Evolutionary conservation across 2,113 vertebrate genomes (phyloP).

Genomic region (Connochaetes taurinus): DNA sequence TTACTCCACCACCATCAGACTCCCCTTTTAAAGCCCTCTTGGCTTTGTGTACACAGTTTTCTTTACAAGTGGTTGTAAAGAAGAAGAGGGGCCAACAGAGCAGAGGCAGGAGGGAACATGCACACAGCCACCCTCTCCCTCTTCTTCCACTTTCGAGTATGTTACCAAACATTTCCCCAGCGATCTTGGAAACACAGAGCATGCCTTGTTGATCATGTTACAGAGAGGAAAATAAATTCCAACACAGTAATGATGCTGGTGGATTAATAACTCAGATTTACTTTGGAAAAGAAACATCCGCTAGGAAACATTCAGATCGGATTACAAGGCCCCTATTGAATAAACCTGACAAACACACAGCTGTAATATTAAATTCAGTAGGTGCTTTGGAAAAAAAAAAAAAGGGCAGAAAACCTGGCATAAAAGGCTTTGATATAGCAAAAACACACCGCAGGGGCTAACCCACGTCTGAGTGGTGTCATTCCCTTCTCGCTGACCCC

Average conservation of each 20-base stretch:
- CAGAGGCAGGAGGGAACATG: slow-evolving; percentile 42
- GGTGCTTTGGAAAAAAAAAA: slow-evolving; percentile 64
- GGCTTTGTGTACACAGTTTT: slow-evolving; percentile 62
- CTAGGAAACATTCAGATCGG: slow-evolving; percentile 86
- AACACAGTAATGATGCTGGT: slow-evolving; percentile 80
- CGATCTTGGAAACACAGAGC: slow-evolving; percentile 75
- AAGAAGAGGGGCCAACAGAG: slow-evolving; percentile 38
- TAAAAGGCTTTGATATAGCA: slow-evolving; percentile 75
- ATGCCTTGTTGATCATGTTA: slow-evolving; percentile 80
- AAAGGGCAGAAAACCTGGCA: slow-evolving; percentile 35
- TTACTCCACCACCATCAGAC: slow-evolving; percentile 39
- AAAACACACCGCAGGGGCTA: slow-evolving; percentile 70
- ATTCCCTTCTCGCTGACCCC: neutral
- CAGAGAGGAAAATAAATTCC: slow-evolving; percentile 79
- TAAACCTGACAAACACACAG: slow-evolving; percentile 83
- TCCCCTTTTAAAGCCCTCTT: slow-evolving; percentile 50
- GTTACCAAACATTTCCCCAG: slow-evolving; percentile 74
- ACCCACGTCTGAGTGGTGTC: neutral
- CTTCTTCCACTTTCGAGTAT: slow-evolving; percentile 58
- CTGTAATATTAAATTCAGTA: slow-evolving; percentile 83
- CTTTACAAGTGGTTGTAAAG: slow-evolving; percentile 68
- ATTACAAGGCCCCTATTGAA: slow-evolving; percentile 85
- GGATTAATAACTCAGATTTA: slow-evolving; percentile 86
- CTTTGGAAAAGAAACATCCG: slow-evolving; percentile 86
- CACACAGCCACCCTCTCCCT: slow-evolving; percentile 40